Conservation (phyloP, 2,113 vertebrate genomes). For the Pterophyllum scalare region DNA sequence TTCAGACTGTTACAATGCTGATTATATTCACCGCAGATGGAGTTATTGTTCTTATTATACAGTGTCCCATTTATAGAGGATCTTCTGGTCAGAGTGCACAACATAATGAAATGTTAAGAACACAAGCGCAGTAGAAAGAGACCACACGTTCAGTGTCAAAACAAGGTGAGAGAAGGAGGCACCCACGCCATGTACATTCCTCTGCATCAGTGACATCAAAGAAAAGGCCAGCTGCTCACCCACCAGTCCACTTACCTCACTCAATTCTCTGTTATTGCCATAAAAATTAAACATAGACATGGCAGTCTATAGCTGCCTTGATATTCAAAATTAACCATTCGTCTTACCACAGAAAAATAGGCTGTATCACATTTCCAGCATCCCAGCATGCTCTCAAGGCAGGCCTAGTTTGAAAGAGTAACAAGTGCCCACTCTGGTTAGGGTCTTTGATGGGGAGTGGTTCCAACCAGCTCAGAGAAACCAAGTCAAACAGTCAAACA, state of each 20-base stretch:
- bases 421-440: constrained; percentile 24
- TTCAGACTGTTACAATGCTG: constrained; percentile 17
- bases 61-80: constrained; percentile 40
- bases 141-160: constrained; percentile 38
- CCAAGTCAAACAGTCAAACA: neutral
- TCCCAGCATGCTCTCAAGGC: constrained; percentile 74
- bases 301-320: constrained; percentile 39
- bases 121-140: constrained; percentile 43
- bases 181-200: constrained; percentile 2
- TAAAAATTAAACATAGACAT: constrained; percentile 28
- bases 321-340: constrained; percentile 71
- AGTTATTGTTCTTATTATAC: constrained; percentile 20
- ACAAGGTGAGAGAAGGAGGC: constrained; percentile 41
- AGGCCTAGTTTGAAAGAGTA: constrained; percentile 46
- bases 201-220: constrained; percentile 33
- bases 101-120: constrained; percentile 42
- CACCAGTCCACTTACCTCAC: neutral
- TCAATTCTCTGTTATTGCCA: constrained; percentile 51
- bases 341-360: constrained; percentile 71
- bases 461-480: neutral
- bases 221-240: constrained; percentile 20
- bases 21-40: constrained; percentile 20
- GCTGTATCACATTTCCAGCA: constrained; percentile 52
- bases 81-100: constrained; percentile 41
- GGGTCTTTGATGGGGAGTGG: constrained; percentile 4